Percentiles rank a stretch among this genome's conserved stretches.
Conservation (phyloP, 2,888 invertebrate genomes). For the Eucera pruinosa region DNA sequence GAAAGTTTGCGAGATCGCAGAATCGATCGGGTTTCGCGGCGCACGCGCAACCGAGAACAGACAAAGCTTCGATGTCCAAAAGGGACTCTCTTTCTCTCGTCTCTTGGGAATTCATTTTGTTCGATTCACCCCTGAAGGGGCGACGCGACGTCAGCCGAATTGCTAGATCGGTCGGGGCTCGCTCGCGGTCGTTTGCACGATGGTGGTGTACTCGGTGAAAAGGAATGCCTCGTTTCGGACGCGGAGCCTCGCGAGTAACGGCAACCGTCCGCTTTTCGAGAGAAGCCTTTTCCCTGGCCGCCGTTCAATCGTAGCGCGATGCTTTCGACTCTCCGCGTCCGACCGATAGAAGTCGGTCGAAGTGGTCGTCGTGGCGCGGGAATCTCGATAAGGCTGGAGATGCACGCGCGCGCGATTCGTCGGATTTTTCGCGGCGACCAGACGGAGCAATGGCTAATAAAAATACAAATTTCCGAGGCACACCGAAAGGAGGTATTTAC, state of each 20-base stretch:
- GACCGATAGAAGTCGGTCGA: neutral
- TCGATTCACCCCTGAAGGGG: no score
- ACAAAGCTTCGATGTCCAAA: no score
- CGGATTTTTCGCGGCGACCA: conserved; percentile 20
- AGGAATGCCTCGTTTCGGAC: conserved; percentile 52
- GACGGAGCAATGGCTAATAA: conserved; percentile 62
- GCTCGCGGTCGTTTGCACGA: conserved; percentile 57
- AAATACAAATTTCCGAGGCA: conserved; percentile 74
- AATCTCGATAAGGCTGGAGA: no score
- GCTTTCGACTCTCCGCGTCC: neutral
- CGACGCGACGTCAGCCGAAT: no score
- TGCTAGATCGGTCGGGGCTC: conserved; percentile 40
- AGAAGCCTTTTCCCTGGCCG: no score
- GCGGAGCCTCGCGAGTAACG: neutral
- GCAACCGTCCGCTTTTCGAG: conserved; percentile 21
- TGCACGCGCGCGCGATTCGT: no score
- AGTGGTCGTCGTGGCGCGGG: neutral
- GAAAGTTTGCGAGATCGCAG: conserved; percentile 38
- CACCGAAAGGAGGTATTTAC: conserved; percentile 75
- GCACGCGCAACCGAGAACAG: no score
- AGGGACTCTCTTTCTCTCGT: neutral
- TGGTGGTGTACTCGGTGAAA: conserved; percentile 55
- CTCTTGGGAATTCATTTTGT: conserved; percentile 5
- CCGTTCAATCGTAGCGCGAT: neutral
- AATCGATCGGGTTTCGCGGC: conserved; percentile 30